Base-by-base conservation (phyloP, 2,113 vertebrate genomes). In the Notarius quadriscutis region DNA sequence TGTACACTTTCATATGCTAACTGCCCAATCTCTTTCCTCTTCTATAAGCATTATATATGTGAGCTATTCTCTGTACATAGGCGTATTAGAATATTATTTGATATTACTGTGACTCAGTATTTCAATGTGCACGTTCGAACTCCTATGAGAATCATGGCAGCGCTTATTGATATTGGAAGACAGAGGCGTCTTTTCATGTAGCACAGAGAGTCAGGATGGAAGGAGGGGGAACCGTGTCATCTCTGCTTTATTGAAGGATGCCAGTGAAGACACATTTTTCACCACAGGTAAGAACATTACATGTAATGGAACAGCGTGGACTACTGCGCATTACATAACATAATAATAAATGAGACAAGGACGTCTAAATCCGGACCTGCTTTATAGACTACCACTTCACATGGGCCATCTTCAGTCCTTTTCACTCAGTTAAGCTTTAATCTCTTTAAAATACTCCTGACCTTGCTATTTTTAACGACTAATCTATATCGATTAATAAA, bases 1-100 rank as follows among this genome's bases (percentile, higher is more conserved):
- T 82, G 87, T 75, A 86, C 60, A 71, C 69, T 90, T 86, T 88
- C 84, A 81, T 87, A 77, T 83, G 83, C 83, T 72, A 74, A 69
- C 87, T 86, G 83, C 53, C n/a, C 78, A 84, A 79, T 88, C 55
- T 90, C 69, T 86, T 69, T 67, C 67, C 63, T 78, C 48, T 89
- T 85, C 83, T 83, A 53, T 51, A 71, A 27, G 86, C 41, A 58
- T 71, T 27, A 74, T 74, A 62, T 87, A 87, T 79, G 27, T 84
- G 81, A 53, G 14, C 71, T 78, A 65, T 83, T 83, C 86, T 83
- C 72, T 84, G 65, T 51, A 65, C 86, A 67, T 57, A 53, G 50
- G 30, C 86, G 53, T 74, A 87, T 74, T 87, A 82, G 8, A 87
- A 74, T 86, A 86, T 71, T 87, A 82, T 87, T 87, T 87, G 78